Evolutionary conservation across 2,113 vertebrate species (phyloP), one percentile per base, ranked within the genome.

Genomic region (Neoarius graeffei): DNA sequence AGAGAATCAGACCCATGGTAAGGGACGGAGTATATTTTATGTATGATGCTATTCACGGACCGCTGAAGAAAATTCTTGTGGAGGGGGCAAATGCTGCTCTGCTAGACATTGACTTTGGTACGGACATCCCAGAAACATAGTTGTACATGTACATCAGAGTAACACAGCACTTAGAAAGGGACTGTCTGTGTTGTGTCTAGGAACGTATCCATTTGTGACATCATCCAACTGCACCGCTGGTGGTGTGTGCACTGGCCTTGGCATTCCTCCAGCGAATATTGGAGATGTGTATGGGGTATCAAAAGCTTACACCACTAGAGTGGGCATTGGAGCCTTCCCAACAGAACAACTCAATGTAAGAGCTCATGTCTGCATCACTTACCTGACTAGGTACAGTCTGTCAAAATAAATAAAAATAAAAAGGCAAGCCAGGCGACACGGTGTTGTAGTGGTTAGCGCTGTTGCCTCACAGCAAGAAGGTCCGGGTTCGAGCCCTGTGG

Each of bases 1-100:
- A 99, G 92, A 96, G 97, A 93, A 96, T 99, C 94, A 94, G 97
- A 82, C 98, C 98, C 20, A 98, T 99, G 97, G 98, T 99, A 87
- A 96, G 97, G 86, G 98, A 99, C 5, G 98, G 98, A 0, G 96
- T 99, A 5, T 98, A 99, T 92, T 99, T 98, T 92, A 98, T 99
- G 98, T 97, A 97, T 0, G 98, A 99, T 92, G 97, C 97, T 1
- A 96, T 99, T 86, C 98, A 99, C 2, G 97, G 98, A 69, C 85
- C 97, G 76, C 94, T 95, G 20, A 99, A 99, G 95, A 99, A 97
- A 89, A 97, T 99, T 87, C 95, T 99, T 73, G 97, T 98, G 84
- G 98, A 99, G 93, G 98, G 98, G n/a, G 98, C 98, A 90, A 99
- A 99, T 11, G 98, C 98, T 7, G 97, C 98, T 73, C 95, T 99